Evolutionary conservation across 2,797 vertebrate genomes (phyloP), one percentile per base, ranked within the genome.

Genomic region (Sebastes reedi): DNA sequence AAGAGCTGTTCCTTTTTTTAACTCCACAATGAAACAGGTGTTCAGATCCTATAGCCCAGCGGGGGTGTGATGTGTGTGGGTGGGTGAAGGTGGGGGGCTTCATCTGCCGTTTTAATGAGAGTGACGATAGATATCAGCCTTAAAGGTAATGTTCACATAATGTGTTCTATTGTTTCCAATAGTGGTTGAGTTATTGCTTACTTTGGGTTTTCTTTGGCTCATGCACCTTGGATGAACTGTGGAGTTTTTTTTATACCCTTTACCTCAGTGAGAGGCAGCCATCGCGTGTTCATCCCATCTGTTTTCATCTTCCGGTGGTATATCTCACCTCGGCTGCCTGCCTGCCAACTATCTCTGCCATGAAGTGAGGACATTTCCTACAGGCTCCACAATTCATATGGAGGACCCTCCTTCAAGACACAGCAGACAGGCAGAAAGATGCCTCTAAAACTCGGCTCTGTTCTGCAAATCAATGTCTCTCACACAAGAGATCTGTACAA

Each of bases 21-120:
- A 75, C 72, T 84, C 59, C 62, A 82, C 69, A 76, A 62, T 75
- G 66, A 84, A 90, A 81, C 87, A 92, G 88, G 88, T 91, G 86
- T 77, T 88, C 67, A 82, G 81, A 82, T 74, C 76, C 76, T 89
- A 67, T 77, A 82, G 72, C 87, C 18, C 67, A 64, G 81, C 75
- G 65, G 83, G 85, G 76, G 83, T 87, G 83, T 86, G 86, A 88
- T 79, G 66, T 83, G 80, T 73, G 80, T 85, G 79, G 42, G 42
- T 46, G 79, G 74, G 55, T 72, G 80, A 42, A n/a, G 6, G 25
- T 39, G 62, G 71, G 80, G 67, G 75, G 64, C 22, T 80, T 85
- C 81, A 84, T 84, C 85, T 86, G 74, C 72, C 75, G 67, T 75
- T 85, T 29, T 34, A 59, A 56, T 10, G 13, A 3, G 4, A 32